Conservation (phyloP, 2,797 vertebrate species). For the Fringilla coelebs region DNA sequence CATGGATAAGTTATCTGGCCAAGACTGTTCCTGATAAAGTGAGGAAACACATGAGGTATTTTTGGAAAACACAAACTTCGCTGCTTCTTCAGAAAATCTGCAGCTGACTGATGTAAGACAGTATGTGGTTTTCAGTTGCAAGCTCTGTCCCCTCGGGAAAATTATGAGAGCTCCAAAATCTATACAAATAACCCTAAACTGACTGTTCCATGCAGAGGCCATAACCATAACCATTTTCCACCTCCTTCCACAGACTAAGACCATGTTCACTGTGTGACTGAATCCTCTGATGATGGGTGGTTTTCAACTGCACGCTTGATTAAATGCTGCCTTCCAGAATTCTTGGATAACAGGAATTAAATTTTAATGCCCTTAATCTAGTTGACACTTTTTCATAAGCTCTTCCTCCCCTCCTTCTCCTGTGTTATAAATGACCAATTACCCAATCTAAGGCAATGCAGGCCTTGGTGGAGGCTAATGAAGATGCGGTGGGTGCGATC, state of each 20-base stretch:
- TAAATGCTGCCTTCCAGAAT: constrained; percentile 32
- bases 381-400: constrained; percentile 45
- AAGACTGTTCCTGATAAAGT: not conserved
- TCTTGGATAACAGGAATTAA: constrained; percentile 43
- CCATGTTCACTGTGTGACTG: not conserved
- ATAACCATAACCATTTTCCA: not conserved
- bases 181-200: not conserved
- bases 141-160: not conserved
- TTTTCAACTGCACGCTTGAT: not conserved
- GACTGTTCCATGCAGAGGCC: not conserved
- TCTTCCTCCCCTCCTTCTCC: not conserved
- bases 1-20: not conserved
- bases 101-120: not conserved
- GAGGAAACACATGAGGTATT: not conserved
- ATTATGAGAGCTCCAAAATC: not conserved
- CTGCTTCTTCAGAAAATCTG: not conserved
- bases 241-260: not conserved
- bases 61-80: not conserved
- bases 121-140: not conserved
- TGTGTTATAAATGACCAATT: constrained; percentile 66
- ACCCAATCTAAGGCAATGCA: constrained; percentile 66
- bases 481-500: constrained; percentile 60
- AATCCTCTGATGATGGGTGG: not conserved
- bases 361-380: constrained; percentile 45
- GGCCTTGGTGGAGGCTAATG: constrained; percentile 59